Conservation (phyloP, 2,888 invertebrate genomes). For the Noctua janthe region DNA sequence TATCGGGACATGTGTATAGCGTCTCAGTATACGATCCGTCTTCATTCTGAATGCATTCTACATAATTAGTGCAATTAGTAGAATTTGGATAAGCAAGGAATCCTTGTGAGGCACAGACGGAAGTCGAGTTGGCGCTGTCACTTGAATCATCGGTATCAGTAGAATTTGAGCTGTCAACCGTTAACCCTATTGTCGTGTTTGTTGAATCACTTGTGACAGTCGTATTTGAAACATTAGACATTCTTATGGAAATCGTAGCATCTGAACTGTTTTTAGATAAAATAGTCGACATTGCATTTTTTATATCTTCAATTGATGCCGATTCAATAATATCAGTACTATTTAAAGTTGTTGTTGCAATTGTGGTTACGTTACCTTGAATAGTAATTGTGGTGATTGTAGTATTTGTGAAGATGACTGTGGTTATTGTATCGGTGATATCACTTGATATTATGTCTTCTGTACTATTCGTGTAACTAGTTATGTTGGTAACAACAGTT, state of each 20-base stretch:
- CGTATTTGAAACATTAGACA: conserved; percentile 39
- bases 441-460: conserved; percentile 45
- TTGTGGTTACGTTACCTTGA: conserved; percentile 51
- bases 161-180: conserved; percentile 11
- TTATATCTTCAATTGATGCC: conserved; percentile 51
- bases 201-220: conserved; percentile 40
- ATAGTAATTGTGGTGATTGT: conserved; percentile 51
- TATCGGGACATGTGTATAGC: conserved; percentile 53
- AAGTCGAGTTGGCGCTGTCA: conserved; percentile 16
- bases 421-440: conserved; percentile 44
- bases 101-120: conserved; percentile 30
- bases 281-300: conserved; percentile 14
- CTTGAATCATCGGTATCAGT: conserved; percentile 11
- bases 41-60: conserved; percentile 44
- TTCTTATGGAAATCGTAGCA: conserved; percentile 27
- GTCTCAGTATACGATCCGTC: too few relatives aligned
- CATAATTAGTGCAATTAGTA: conserved; percentile 39
- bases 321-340: conserved; percentile 61
- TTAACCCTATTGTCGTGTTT: conserved; percentile 43
- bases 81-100: conserved; percentile 38
- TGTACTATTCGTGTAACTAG: conserved; percentile 49
- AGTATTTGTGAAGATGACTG: conserved; percentile 51
- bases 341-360: conserved; percentile 45
- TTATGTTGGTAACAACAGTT: conserved; percentile 49
- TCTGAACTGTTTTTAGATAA: conserved; percentile 44